A percentile compares a stretch with the other conserved stretches of the same genome.
These are phyloP conservation scores for Lerema accius DNA, from an alignment of 1,140 invertebrate species.

Conservation along the genomic window DNA sequence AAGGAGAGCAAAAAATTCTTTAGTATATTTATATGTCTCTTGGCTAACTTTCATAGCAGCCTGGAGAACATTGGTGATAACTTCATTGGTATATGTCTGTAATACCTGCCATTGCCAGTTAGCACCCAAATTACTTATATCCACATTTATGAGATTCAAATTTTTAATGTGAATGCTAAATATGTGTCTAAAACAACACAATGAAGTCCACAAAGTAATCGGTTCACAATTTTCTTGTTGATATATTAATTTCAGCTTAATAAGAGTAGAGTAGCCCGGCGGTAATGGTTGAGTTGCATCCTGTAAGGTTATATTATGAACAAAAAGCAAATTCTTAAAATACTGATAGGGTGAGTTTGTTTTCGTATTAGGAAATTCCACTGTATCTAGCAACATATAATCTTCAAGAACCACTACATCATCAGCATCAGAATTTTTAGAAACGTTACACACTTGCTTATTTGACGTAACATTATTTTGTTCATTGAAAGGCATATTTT, in stretches of 20 bases:
- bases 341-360: constrained; percentile 62
- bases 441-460: not conserved
- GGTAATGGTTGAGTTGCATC: constrained; percentile 34
- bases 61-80: constrained; percentile 47
- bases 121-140: constrained; percentile 52
- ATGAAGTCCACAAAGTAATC: constrained; percentile 50
- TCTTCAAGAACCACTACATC: constrained; percentile 15
- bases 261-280: constrained; percentile 44
- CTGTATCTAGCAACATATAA: constrained; percentile 55
- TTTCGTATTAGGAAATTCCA: constrained; percentile 61
- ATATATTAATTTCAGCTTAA: constrained; percentile 66
- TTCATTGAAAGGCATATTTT: not conserved
- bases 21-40: constrained; percentile 39
- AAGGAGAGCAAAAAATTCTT: constrained; percentile 55
- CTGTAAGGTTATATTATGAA: constrained; percentile 57
- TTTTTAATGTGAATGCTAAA: constrained; percentile 63
- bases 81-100: constrained; percentile 54
- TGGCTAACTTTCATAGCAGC: constrained; percentile 53
- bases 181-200: constrained; percentile 45
- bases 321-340: constrained; percentile 54
- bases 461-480: not conserved
- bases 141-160: constrained; percentile 40
- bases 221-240: constrained; percentile 50
- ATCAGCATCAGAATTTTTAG: not conserved
- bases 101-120: constrained; percentile 76